A percentile compares a stretch with the other conserved stretches of the same genome.
phyloP scores from a whole-genome alignment of 2,888 invertebrate species.

The Anoncus sp. region DNA sequence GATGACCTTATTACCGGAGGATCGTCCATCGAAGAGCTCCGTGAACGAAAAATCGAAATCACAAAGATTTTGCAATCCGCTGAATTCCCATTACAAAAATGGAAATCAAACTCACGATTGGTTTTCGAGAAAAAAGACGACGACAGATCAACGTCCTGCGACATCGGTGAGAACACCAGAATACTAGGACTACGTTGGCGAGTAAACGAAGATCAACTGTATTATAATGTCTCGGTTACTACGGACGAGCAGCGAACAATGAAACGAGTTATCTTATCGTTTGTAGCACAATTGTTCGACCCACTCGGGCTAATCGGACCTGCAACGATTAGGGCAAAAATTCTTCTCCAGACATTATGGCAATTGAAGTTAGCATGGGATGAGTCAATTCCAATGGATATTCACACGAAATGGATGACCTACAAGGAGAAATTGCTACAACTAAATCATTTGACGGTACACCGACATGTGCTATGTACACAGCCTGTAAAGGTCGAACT shows the following conservation, averaged over 20 bases:
- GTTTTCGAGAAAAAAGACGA: conserved; percentile 29
- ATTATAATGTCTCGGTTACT: conserved; percentile 25
- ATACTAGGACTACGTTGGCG: conserved; percentile 32
- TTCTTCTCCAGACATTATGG: conserved; percentile 54
- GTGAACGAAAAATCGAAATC: conserved; percentile 62
- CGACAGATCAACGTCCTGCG: background rate
- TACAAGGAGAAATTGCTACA: conserved; percentile 32
- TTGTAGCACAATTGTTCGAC: conserved; percentile 68
- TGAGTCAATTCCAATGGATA: conserved; percentile 36
- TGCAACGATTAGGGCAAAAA: conserved; percentile 66
- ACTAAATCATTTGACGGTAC: conserved; percentile 25
- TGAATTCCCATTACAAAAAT: conserved; percentile 73
- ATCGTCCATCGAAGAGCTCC: conserved; percentile 44
- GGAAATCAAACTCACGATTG: conserved; percentile 59
- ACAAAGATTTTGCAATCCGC: conserved; percentile 66
- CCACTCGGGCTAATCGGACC: conserved; percentile 68
- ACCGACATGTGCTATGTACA: conserved; percentile 12
- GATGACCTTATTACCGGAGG: conserved; percentile 65
- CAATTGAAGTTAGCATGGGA: conserved; percentile 50
- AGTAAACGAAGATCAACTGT: conserved; percentile 16
- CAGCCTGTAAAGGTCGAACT: conserved; percentile 45
- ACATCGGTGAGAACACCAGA: conserved; percentile 38
- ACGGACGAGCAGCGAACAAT: conserved; percentile 8
- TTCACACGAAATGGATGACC: conserved; percentile 27
- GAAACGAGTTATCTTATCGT: conserved; percentile 44